Evolutionary conservation across 1,140 invertebrate species (phyloP), one percentile per base, ranked within the genome.

Genomic region (Eumaeus atala): DNA sequence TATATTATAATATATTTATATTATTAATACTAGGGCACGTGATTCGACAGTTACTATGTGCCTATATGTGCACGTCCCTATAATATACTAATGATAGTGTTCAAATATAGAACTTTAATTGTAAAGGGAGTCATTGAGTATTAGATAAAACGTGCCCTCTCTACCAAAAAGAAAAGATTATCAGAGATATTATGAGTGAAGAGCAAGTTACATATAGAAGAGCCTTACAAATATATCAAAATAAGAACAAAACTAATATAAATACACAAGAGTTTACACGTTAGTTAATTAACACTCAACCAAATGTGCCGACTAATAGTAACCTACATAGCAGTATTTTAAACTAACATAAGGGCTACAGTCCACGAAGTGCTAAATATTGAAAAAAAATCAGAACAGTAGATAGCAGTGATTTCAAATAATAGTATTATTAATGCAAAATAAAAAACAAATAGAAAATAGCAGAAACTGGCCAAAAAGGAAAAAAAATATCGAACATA

Each of bases 141-240:
- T 17, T 51, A 38, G 50, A 51, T 14, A 51, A 51, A 40, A 38
- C 16, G 0, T 51, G 36, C 8, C 33, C 48, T 12, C 1, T 34
- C 8, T 49, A 14, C 12, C n/a, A 14, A 34, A 49, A 49, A 49
- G 48, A 54, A 44, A 54, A 44, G 11, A 33, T 11, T 11, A 17
- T 54, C 10, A 12, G 52, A 33, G 11, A 54, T 33, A 54, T 54
- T 44, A 54, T 54, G 52, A 44, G 38, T 11, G n/a, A 34, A 16
- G 38, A 47, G 1, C 18, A 54, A 47, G 40, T 54, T 10, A 35
- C 33, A 16, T 48, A 54, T 11, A 54, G 52, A 18, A 35, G 35
- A 34, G 52, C 47, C 7, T 48, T 48, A 21, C 17, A 48, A 9
- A 28, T 37, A n/a, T 48, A 48, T 18, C 11, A n/a, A 6, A 38